Percentiles rank a stretch among this genome's conserved stretches.
These are phyloP conservation scores for Dendrocincla tyrannina DNA, from an alignment of 2,797 vertebrate species.

Conservation along the genomic window DNA sequence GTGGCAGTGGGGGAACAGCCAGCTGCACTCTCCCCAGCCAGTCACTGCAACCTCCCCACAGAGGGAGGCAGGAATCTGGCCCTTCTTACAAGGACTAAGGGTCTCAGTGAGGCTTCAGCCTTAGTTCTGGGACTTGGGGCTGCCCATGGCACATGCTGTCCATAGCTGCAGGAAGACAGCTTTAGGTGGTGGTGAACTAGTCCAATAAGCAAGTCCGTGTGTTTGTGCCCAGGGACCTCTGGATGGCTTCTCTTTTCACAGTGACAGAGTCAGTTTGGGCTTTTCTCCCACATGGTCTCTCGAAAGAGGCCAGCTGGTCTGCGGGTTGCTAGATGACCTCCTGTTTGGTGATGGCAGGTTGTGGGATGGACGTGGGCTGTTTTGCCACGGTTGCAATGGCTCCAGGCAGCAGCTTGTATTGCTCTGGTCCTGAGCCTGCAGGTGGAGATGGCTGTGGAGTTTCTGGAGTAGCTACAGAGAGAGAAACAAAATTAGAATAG, in stretches of 20 bases:
- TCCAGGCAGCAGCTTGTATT: conserved; percentile 93
- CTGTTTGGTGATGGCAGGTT: conserved; percentile 94
- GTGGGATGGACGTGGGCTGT: conserved; percentile 89
- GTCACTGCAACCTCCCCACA: background rate
- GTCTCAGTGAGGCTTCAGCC: conserved; percentile 8
- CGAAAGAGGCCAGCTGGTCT: background rate
- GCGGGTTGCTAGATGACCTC: conserved; percentile 88
- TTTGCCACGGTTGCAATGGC: conserved; percentile 92
- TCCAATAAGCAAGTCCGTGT: background rate
- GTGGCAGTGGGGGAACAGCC: background rate
- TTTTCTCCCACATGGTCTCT: background rate
- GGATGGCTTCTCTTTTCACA: conserved; percentile 42
- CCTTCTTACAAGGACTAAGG: background rate
- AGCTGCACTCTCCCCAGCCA: background rate
- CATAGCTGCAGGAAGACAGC: background rate
- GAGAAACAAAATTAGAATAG: conserved; percentile 44
- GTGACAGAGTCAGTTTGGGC: background rate
- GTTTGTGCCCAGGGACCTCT: background rate
- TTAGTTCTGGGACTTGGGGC: background rate
- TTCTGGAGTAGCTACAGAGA: conserved; percentile 91
- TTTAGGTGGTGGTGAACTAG: background rate
- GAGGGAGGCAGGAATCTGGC: background rate
- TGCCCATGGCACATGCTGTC: background rate
- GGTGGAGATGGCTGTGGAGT: conserved; percentile 97
- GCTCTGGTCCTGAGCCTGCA: conserved; percentile 89